These are phyloP conservation scores for Trichomycterus rosablanca DNA, from an alignment of 2,113 vertebrate species.

Conservation along the genomic window DNA sequence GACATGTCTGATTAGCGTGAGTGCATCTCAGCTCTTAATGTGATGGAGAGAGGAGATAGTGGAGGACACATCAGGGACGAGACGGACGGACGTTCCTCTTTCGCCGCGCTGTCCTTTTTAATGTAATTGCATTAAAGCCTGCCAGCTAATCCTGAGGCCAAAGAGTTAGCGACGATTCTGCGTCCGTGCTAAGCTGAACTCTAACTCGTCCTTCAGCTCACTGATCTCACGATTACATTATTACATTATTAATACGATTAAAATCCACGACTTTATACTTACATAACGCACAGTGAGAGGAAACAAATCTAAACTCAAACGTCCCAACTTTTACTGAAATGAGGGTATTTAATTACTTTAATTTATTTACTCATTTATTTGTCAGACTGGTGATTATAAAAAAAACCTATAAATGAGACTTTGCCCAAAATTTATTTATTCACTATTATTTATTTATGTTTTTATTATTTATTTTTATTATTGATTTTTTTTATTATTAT, in stretches of 20 bases:
- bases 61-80: conserved; percentile 51
- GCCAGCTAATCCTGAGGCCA: conserved; percentile 18
- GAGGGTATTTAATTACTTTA: too few relatives aligned
- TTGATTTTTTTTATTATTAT: too few relatives aligned
- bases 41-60: conserved; percentile 59
- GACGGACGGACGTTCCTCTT: conserved; percentile 38
- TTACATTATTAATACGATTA: conserved; percentile 19
- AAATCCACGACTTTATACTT: neutral
- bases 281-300: neutral
- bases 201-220: neutral
- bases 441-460: too few relatives aligned
- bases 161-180: conserved; percentile 3
- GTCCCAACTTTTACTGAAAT: too few relatives aligned
- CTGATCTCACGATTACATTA: conserved; percentile 7
- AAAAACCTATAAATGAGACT: too few relatives aligned
- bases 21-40: conserved; percentile 59
- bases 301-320: too few relatives aligned
- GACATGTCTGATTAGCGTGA: conserved; percentile 69
- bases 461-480: too few relatives aligned
- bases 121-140: conserved; percentile 56
- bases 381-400: too few relatives aligned
- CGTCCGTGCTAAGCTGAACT: neutral
- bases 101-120: conserved; percentile 36
- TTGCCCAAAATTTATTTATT: too few relatives aligned
- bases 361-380: too few relatives aligned